These are phyloP conservation scores for Fabriciana adippe DNA, from an alignment of 2,888 invertebrate species.

Conservation along the genomic window DNA sequence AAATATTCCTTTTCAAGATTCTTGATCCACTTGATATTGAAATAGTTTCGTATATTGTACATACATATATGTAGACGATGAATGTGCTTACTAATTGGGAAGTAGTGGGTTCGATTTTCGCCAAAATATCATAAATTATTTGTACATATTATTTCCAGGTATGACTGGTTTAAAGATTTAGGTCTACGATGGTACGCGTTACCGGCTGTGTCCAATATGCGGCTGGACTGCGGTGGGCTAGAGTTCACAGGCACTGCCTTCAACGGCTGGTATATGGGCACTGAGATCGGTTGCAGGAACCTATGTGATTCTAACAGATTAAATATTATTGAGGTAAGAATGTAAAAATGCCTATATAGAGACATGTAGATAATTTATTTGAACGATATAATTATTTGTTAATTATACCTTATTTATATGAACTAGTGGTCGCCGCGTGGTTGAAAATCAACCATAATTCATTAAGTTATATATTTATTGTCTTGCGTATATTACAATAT, in stretches of 20 bases:
- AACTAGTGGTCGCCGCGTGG: too few species aligned
- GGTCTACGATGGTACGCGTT: constrained; percentile 93
- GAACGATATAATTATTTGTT: too few species aligned
- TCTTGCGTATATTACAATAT: too few species aligned
- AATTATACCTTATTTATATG: too few species aligned
- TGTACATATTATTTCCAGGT: constrained; percentile 77
- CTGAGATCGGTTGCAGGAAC: constrained; percentile 96
- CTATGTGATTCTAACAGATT: constrained; percentile 92
- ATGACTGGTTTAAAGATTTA: constrained; percentile 93
- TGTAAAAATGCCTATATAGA: background rate
- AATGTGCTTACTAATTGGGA: background rate
- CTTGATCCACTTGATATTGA: too few species aligned
- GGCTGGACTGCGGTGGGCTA: constrained; percentile 96
- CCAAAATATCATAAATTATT: too few species aligned
- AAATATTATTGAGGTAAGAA: constrained; percentile 89
- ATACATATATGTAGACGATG: too few species aligned
- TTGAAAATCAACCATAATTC: too few species aligned
- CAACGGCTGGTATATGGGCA: constrained; percentile 99
- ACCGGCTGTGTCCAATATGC: constrained; percentile 95
- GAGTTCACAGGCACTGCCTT: constrained; percentile 96
- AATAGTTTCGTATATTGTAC: too few species aligned
- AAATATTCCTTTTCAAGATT: too few species aligned
- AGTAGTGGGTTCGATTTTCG: background rate
- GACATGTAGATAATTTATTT: too few species aligned
- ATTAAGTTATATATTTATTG: too few species aligned